These are phyloP conservation scores for Proctacanthus coquilletti DNA, from an alignment of 1,140 invertebrate species.

Conservation along the genomic window DNA sequence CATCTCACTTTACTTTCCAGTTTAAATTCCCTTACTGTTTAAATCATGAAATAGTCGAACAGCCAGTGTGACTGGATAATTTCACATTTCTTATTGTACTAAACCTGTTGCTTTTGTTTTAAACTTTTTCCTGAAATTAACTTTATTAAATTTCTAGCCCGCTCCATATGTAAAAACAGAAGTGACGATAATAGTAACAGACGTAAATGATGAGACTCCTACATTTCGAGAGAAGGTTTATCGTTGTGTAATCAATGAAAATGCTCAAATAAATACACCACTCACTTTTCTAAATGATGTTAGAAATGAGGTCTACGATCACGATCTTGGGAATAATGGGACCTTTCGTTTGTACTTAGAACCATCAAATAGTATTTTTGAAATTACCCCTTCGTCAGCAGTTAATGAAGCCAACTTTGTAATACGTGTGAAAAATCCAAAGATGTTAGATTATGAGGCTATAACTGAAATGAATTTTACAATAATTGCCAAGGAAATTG, in stretches of 20 bases:
- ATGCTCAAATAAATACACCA: conserved; percentile 78
- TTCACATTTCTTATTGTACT: background rate
- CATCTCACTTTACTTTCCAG: too few species aligned
- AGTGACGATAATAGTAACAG: conserved; percentile 82
- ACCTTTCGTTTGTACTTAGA: conserved; percentile 73
- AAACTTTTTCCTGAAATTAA: too few species aligned
- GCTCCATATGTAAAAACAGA: conserved; percentile 67
- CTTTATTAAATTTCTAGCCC: conserved; percentile 39
- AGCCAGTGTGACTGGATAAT: background rate
- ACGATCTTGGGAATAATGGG: conserved; percentile 87
- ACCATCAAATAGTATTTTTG: conserved; percentile 69
- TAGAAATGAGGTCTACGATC: conserved; percentile 77
- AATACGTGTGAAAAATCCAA: conserved; percentile 73
- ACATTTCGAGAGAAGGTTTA: conserved; percentile 64
- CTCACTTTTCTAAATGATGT: conserved; percentile 68
- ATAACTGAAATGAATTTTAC: conserved; percentile 67
- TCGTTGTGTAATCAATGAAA: conserved; percentile 80
- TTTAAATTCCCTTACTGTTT: too few species aligned
- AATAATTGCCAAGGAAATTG: conserved; percentile 69
- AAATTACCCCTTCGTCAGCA: conserved; percentile 71
- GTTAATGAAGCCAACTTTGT: conserved; percentile 88
- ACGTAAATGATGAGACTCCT: conserved; percentile 89
- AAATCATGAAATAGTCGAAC: too few species aligned
- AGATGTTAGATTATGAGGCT: conserved; percentile 73
- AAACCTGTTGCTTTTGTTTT: conserved; percentile 4